Conservation (phyloP, 2,113 vertebrate species). For the Pseudonaja textilis region DNA sequence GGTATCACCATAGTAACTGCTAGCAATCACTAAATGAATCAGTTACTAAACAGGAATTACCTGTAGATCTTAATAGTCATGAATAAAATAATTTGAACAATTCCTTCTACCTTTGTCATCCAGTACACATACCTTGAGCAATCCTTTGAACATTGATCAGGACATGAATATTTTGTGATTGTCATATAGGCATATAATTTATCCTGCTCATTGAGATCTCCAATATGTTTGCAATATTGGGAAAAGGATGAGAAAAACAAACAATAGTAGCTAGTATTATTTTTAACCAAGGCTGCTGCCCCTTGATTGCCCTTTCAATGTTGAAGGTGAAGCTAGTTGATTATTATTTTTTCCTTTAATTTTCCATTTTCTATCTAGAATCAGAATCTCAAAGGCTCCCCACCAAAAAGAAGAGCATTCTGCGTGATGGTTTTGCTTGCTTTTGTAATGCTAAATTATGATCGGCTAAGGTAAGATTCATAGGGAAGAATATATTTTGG, state of each 20-base stretch:
- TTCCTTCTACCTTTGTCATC: background rate
- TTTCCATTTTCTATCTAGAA: conserved; percentile 72
- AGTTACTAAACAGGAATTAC: background rate
- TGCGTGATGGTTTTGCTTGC: conserved; percentile 88
- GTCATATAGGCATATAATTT: background rate
- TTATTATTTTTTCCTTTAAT: background rate
- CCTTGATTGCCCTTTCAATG: background rate
- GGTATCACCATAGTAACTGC: background rate
- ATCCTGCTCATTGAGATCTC: background rate
- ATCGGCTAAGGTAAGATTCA: conserved; percentile 80
- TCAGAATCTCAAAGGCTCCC: conserved; percentile 78
- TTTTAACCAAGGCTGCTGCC: background rate
- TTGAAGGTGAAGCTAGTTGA: background rate
- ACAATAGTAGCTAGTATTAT: background rate
- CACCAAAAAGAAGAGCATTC: conserved; percentile 85
- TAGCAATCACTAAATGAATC: background rate
- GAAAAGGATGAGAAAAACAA: background rate
- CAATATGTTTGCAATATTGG: background rate
- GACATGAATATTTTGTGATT: background rate
- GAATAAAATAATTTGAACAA: background rate
- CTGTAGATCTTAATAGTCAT: background rate
- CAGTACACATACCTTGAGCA: background rate
- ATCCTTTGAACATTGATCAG: background rate
- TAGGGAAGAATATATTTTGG: background rate
- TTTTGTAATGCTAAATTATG: conserved; percentile 83